Evolutionary conservation across 2,113 vertebrate genomes (phyloP).

Genomic region (Oriolus oriolus): DNA sequence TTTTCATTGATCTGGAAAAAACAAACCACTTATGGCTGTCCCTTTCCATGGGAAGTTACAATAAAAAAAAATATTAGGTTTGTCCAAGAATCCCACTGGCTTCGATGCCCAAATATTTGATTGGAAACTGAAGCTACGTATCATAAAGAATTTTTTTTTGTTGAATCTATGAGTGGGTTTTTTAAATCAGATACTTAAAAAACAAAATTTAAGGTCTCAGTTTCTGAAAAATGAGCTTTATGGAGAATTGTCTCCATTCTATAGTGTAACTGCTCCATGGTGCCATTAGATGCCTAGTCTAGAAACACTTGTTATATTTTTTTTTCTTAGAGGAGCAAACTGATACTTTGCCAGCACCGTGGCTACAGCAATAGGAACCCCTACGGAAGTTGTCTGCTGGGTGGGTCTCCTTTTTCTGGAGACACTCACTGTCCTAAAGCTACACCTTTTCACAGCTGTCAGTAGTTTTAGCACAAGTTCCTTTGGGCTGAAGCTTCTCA

Average conservation of each 20-base stretch:
- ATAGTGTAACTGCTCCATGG: rapidly evolving
- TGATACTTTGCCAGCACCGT: neutral
- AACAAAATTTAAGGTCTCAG: neutral
- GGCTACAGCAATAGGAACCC: neutral
- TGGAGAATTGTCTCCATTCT: neutral
- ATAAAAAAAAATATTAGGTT: neutral
- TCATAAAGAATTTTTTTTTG: neutral
- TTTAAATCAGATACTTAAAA: neutral
- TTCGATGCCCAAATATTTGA: neutral
- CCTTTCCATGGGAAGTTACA: neutral
- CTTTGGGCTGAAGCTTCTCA: neutral
- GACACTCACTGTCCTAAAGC: neutral
- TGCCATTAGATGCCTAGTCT: neutral
- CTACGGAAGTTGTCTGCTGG: neutral
- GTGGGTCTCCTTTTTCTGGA: neutral
- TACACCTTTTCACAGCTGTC: neutral
- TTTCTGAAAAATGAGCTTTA: neutral
- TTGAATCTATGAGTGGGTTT: neutral
- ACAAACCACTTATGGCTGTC: neutral
- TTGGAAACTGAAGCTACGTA: neutral
- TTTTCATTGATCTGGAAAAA: neutral
- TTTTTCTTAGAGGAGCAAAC: neutral
- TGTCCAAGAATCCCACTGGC: neutral
- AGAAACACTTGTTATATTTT: neutral
- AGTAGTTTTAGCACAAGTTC: neutral